A percentile compares a stretch with the other conserved stretches of the same genome.
Conservation (phyloP, 2,797 vertebrate species). For the Sternarchorhynchus goeldii region DNA sequence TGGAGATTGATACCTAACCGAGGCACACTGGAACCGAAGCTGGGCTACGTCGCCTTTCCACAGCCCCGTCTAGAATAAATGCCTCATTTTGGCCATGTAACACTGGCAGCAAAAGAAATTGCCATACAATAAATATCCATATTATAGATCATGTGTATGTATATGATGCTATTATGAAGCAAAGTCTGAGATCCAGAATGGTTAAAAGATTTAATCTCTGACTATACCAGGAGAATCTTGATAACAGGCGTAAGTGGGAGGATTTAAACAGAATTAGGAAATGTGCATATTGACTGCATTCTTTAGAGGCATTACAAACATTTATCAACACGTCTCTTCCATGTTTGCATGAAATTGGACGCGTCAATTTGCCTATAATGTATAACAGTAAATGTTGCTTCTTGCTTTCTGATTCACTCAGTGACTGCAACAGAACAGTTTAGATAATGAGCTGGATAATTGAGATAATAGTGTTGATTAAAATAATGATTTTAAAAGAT, state of each 20-base stretch:
- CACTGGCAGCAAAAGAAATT: too few species aligned
- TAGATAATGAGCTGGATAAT: constrained; percentile 7
- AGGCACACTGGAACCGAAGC: constrained; percentile 8
- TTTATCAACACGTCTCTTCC: background rate
- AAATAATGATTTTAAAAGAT: too few species aligned
- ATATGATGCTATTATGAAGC: background rate
- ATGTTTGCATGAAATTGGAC: too few species aligned
- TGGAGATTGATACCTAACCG: constrained; percentile 12
- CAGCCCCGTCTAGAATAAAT: background rate
- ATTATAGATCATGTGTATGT: background rate
- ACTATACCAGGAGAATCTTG: background rate
- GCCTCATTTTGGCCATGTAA: background rate
- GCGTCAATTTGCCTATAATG: too few species aligned
- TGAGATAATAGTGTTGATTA: background rate
- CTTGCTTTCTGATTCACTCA: background rate
- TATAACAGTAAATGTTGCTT: too few species aligned
- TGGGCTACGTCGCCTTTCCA: constrained; percentile 5
- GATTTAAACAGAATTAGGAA: background rate
- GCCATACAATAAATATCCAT: background rate
- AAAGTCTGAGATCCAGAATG: background rate
- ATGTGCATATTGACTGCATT: background rate
- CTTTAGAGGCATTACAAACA: constrained; percentile 1
- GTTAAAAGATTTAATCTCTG: too few species aligned
- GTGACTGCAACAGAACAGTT: constrained; percentile 5
- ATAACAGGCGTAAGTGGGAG: background rate